Evolutionary conservation across 2,797 vertebrate genomes (phyloP).

Genomic region (Ctenosaura bakeri): DNA sequence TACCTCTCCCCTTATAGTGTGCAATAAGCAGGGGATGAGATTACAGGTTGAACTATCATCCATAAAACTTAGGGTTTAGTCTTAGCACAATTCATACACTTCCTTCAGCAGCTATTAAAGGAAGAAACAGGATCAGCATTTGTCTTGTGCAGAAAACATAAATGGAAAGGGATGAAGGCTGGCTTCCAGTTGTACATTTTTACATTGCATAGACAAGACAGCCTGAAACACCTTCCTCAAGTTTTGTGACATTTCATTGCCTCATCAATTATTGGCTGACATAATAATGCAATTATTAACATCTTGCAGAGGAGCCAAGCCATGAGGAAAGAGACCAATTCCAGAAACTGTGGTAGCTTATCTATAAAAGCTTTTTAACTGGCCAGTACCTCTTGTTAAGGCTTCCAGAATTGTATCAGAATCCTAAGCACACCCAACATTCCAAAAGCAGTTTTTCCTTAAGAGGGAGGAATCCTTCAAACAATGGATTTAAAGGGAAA

Average conservation of each 20-base stretch:
- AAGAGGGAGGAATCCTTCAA: not conserved
- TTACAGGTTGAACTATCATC: not conserved
- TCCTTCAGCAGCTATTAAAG: not conserved
- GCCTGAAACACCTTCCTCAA: not conserved
- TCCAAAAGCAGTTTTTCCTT: conserved; percentile 24
- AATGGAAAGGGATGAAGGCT: not conserved
- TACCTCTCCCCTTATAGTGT: not conserved
- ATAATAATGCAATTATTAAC: conserved; percentile 20
- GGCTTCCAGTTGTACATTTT: conserved; percentile 16
- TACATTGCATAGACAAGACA: not conserved
- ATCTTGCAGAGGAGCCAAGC: not conserved
- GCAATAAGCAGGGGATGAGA: not conserved
- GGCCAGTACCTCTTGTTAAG: not conserved
- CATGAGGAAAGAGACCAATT: not conserved
- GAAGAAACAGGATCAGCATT: not conserved
- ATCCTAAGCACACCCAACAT: not conserved
- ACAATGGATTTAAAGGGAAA: not conserved
- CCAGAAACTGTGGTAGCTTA: not conserved
- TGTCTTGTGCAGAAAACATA: not conserved
- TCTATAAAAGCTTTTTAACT: conserved; percentile 4
- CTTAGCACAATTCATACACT: not conserved
- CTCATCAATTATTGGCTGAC: conserved; percentile 28
- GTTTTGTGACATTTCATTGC: conserved; percentile 45
- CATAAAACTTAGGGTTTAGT: not conserved
- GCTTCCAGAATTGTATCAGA: conserved; percentile 18